These are phyloP conservation scores for Bombus superbus DNA, from an alignment of 1,140 invertebrate genomes.

Conservation along the genomic window DNA sequence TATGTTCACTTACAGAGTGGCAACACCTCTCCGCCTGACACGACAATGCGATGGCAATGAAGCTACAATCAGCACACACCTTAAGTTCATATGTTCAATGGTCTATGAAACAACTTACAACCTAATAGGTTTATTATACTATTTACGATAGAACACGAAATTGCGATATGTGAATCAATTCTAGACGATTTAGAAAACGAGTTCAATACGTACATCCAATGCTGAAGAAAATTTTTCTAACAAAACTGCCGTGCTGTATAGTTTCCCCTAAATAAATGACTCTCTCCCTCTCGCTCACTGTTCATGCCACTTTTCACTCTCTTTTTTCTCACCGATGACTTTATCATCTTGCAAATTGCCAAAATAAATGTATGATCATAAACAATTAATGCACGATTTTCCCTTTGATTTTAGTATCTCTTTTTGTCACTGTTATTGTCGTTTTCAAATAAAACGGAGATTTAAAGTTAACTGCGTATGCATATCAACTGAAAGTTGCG, in stretches of 20 bases:
- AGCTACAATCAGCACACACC: slow-evolving; percentile 82
- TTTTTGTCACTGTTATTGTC: neutral
- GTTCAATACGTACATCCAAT: slow-evolving; percentile 79
- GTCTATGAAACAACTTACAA: slow-evolving; percentile 78
- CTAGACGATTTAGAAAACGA: slow-evolving; percentile 73
- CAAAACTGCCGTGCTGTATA: slow-evolving; percentile 72
- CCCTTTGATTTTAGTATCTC: neutral
- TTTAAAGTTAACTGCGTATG: neutral
- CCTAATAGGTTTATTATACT: slow-evolving; percentile 74
- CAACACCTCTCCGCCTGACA: slow-evolving; percentile 81
- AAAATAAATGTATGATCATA: slow-evolving; percentile 46
- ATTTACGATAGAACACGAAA: slow-evolving; percentile 69
- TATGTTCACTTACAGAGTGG: slow-evolving; percentile 82
- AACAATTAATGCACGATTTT: neutral
- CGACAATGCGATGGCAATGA: slow-evolving; percentile 81
- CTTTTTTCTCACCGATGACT: slow-evolving; percentile 60
- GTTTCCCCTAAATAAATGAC: slow-evolving; percentile 66
- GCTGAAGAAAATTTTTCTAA: slow-evolving; percentile 73
- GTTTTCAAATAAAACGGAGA: slow-evolving; percentile 26
- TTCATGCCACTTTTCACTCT: slow-evolving; percentile 69
- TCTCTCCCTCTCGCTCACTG: slow-evolving; percentile 36
- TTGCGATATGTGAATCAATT: slow-evolving; percentile 59
- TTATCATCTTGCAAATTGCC: slow-evolving; percentile 73
- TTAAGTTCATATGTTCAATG: slow-evolving; percentile 78
- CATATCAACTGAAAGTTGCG: neutral